Conservation (phyloP, 2,888 invertebrate genomes). For the Scaptomyza polygonia region DNA sequence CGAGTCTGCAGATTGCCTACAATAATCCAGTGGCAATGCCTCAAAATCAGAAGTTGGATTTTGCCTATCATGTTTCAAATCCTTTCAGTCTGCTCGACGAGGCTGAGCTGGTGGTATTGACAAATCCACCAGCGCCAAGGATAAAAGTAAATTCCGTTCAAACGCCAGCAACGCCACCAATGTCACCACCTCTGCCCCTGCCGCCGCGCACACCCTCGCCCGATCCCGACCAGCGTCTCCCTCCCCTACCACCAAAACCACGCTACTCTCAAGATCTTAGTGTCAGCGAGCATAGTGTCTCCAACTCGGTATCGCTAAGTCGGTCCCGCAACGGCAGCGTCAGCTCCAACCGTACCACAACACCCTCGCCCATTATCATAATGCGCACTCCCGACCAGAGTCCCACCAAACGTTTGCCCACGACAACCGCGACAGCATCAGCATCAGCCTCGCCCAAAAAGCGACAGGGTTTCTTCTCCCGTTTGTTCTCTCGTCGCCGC, state of each 20-base stretch:
- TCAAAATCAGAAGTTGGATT: conserved; percentile 50
- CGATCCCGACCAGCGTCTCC: conserved; percentile 87
- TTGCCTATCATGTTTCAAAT: conserved; percentile 63
- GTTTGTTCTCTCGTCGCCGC: conserved; percentile 86
- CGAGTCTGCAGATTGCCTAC: conserved; percentile 93
- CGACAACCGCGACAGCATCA: conserved; percentile 54
- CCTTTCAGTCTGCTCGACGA: conserved; percentile 76
- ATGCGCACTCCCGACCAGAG: conserved; percentile 84
- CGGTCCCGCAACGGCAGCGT: conserved; percentile 75
- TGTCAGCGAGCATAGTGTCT: conserved; percentile 60
- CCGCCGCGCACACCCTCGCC: conserved; percentile 79
- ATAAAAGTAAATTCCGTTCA: conserved; percentile 83
- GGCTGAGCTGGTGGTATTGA: conserved; percentile 83
- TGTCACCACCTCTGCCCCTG: conserved; percentile 71
- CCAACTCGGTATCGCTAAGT: conserved; percentile 65
- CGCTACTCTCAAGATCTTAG: conserved; percentile 85
- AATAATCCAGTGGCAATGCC: conserved; percentile 91
- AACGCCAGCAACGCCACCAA: conserved; percentile 80
- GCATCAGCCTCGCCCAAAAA: conserved; percentile 85
- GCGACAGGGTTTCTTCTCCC: conserved; percentile 88
- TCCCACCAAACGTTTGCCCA: conserved; percentile 85
- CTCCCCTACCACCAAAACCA: conserved; percentile 93
- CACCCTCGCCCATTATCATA: conserved; percentile 83
- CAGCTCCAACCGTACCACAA: conserved; percentile 77
- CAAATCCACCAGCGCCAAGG: conserved; percentile 85